Conservation (phyloP, 2,113 vertebrate genomes). For the Myrmecophaga tridactyla region DNA sequence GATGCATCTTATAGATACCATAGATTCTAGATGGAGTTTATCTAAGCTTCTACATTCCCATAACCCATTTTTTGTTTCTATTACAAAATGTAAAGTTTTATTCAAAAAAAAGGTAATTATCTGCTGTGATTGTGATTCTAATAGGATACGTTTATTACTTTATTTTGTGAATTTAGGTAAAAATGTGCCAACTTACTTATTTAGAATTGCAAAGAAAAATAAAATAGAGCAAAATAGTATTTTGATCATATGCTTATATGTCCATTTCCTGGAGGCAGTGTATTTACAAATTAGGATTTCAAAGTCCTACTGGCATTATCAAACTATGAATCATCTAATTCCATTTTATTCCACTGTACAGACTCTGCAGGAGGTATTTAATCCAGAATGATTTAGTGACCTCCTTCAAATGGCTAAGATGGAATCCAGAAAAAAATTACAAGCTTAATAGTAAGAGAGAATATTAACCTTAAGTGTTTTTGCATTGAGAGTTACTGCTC, state of each 20-base stretch:
- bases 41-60: not conserved
- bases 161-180: not conserved
- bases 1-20: not conserved
- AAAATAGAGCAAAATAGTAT: not conserved
- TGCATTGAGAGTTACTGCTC: not conserved
- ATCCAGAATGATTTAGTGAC: slow-evolving; percentile 23
- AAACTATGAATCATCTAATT: slow-evolving; percentile 31
- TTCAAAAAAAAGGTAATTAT: slow-evolving; percentile 4
- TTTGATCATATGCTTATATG: too few relatives aligned
- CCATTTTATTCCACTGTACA: not conserved
- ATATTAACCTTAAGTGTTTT: not conserved
- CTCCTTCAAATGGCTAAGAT: slow-evolving; percentile 3
- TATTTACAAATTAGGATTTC: not conserved
- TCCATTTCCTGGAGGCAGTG: not conserved
- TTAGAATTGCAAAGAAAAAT: not conserved
- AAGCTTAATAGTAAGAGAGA: not conserved
- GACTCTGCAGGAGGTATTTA: not conserved
- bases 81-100: not conserved
- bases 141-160: not conserved
- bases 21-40: not conserved
- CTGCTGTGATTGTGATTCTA: not conserved
- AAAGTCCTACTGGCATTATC: slow-evolving; percentile 37
- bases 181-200: not conserved
- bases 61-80: not conserved
- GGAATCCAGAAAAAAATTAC: not conserved